These are phyloP conservation scores for Perca fluviatilis DNA, from an alignment of 2,113 vertebrate genomes.

Conservation along the genomic window DNA sequence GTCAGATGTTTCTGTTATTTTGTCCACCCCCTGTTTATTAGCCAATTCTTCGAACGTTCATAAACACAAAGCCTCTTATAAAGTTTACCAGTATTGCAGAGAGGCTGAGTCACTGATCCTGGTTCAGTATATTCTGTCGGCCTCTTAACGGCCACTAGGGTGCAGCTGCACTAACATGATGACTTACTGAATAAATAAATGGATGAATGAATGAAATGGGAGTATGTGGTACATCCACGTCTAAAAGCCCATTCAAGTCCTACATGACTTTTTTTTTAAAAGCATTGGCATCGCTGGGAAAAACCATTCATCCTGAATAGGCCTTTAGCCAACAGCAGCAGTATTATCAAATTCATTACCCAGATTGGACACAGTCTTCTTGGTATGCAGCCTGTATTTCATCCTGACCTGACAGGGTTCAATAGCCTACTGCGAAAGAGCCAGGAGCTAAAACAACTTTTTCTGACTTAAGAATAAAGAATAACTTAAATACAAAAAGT, in stretches of 20 bases:
- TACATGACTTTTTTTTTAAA: slow-evolving; percentile 13
- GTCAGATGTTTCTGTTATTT: not conserved
- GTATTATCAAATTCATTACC: slow-evolving; percentile 46
- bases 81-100: not conserved
- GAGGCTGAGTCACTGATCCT: slow-evolving; percentile 13
- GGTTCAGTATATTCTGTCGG: too few relatives aligned
- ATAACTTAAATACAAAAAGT: not conserved
- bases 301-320: slow-evolving; percentile 17
- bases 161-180: not conserved
- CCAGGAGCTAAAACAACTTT: not conserved
- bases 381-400: slow-evolving; percentile 37
- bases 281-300: slow-evolving; percentile 12
- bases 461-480: not conserved
- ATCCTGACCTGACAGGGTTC: slow-evolving; percentile 26
- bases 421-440: not conserved
- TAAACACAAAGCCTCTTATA: not conserved
- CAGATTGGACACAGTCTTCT: slow-evolving; percentile 36
- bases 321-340: slow-evolving; percentile 30
- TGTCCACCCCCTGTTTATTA: not conserved
- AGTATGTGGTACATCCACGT: not conserved
- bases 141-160: not conserved
- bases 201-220: slow-evolving; percentile 29
- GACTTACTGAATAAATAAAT: slow-evolving; percentile 16
- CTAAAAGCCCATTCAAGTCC: slow-evolving; percentile 36
- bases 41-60: not conserved